Evolutionary conservation across 2,888 invertebrate genomes (phyloP).

Genomic region (Odontomyia ornata): DNA sequence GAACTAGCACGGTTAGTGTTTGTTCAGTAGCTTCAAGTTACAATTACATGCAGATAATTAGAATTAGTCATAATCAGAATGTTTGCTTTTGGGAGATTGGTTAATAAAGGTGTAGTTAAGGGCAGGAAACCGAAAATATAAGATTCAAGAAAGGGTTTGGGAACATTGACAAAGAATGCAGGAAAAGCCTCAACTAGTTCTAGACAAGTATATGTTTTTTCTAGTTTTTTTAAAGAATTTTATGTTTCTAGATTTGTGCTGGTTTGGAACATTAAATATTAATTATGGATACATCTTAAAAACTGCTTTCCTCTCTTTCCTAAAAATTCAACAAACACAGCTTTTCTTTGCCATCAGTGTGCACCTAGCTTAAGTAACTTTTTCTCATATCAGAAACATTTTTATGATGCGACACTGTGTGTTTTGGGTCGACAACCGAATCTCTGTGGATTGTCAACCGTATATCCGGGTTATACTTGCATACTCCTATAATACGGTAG

Average conservation of each 20-base stretch:
- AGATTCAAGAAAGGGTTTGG: too few species aligned
- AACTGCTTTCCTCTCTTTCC: too few species aligned
- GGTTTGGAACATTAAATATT: too few species aligned
- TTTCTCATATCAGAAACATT: neutral
- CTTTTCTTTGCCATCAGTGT: too few species aligned
- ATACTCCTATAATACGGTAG: neutral
- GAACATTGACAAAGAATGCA: too few species aligned
- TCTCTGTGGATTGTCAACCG: constrained; percentile 46
- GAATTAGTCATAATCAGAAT: constrained; percentile 15
- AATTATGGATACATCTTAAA: too few species aligned
- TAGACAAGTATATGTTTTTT: too few species aligned
- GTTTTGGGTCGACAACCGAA: constrained; percentile 49
- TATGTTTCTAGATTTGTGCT: too few species aligned
- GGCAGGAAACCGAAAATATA: neutral
- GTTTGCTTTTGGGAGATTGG: neutral
- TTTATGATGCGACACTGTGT: neutral
- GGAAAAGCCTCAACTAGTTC: too few species aligned
- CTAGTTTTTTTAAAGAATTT: too few species aligned
- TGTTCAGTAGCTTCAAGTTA: neutral
- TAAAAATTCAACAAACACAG: too few species aligned
- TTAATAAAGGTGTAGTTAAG: neutral
- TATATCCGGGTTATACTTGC: constrained; percentile 39
- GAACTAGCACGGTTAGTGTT: neutral
- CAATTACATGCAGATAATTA: constrained; percentile 35
- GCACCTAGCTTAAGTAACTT: neutral